Evolutionary conservation across 2,888 invertebrate species (phyloP), one percentile per base, ranked within the genome.

Genomic region (Trissoscelio sp.): DNA sequence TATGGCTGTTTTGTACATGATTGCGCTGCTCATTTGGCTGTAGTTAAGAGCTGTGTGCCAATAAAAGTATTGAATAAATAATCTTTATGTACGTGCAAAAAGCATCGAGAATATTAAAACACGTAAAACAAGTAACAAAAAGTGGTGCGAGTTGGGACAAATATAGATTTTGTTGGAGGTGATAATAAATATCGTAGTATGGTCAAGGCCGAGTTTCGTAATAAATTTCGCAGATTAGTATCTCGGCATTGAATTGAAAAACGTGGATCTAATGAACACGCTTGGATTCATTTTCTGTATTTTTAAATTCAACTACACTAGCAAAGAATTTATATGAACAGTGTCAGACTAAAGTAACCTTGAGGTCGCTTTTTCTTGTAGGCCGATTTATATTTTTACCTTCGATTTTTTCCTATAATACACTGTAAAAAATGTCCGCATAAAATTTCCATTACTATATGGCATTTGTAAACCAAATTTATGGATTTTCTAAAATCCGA

Each of bases 251-350:
- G 20, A 9, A 20, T 44, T 18, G 44, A 44, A 44, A 58, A 60
- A 60, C 9, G 22, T 22, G 12, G 39, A 39, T 28, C 24, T 24
- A 60, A 60, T 42, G 39, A 39, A 58, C 37, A 55, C 20, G 37
- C 14, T 18, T 37, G 55, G 20, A 58, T 58, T 58, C 20, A 58
- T 58, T 58, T 22, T 58, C 39, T 20, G 12, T 58, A 39, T 20
- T 58, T 20, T 58, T 58, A 20, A 39, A 58, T 12, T 37, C 31
- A 58, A 22, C 20, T n/a, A n/a, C 28, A 34, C 11, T 1, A 37
- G 14, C 7, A 5, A 37, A 57, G 37, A 57, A 37, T 57, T 16
- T 57, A 37, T 57, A 57, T 37, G 34, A 57, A 34, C 20, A 18
- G 11, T n/a, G n/a, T n/a, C 20, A 11, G 18, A 34, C 18, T 4